Evolutionary conservation across 2,797 vertebrate genomes (phyloP).

Genomic region (Myioborus melanocephalus): DNA sequence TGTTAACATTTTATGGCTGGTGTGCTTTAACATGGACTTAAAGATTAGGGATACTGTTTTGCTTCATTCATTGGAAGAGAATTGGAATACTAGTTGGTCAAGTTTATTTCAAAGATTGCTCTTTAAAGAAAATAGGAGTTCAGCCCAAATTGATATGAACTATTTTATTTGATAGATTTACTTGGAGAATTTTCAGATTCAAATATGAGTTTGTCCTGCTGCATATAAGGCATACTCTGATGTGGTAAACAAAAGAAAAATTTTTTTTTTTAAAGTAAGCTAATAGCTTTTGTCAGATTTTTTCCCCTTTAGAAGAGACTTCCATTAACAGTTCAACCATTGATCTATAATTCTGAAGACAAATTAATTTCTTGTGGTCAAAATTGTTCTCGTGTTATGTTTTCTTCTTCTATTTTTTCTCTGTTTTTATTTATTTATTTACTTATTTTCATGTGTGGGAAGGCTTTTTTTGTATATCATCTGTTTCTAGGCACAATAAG

Average conservation of each 20-base stretch:
- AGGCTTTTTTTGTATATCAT: not conserved
- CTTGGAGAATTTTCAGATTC: not conserved
- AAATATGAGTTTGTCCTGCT: not conserved
- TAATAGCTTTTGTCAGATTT: not conserved
- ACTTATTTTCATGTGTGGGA: not conserved
- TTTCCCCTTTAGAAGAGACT: not conserved
- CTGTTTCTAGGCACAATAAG: not conserved
- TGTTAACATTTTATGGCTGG: not conserved
- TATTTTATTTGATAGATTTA: not conserved
- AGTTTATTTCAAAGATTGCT: not conserved
- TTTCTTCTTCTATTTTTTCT: not conserved
- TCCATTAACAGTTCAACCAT: not conserved
- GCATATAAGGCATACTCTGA: not conserved
- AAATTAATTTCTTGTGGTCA: not conserved
- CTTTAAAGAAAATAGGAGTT: not conserved
- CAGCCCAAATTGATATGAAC: not conserved
- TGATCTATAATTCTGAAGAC: not conserved
- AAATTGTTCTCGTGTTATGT: not conserved
- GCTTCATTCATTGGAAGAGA: not conserved
- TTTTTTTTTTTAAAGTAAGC: too few relatives aligned
- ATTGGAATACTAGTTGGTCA: slow-evolving; percentile 7
- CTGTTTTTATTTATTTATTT: not conserved
- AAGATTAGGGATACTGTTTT: not conserved
- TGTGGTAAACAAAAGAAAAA: not conserved
- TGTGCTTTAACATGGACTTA: not conserved